phyloP scores from a whole-genome alignment of 2,113 vertebrate species.

The Calyptommatus sinebrachiatus region DNA sequence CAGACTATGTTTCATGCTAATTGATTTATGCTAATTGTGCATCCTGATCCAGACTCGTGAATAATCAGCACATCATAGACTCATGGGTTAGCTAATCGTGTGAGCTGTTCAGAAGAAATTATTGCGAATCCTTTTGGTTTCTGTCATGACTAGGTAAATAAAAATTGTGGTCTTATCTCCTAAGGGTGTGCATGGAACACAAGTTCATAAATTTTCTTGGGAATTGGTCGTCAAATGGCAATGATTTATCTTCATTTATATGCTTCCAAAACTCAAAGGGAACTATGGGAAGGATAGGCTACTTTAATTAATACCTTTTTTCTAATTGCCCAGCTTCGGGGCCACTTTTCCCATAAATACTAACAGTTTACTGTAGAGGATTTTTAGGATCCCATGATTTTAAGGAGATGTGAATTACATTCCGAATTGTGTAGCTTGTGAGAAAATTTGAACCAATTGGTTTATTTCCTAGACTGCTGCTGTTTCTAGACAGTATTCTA shows the following conservation, averaged over 20 bases:
- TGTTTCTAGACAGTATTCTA: too few species aligned
- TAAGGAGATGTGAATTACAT: not conserved
- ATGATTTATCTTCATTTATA: not conserved
- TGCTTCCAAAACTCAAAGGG: not conserved
- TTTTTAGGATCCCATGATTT: not conserved
- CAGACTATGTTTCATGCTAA: not conserved
- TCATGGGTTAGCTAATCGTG: not conserved
- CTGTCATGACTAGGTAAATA: not conserved
- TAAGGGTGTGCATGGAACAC: too few species aligned
- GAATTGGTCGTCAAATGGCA: not conserved
- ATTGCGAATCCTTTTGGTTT: not conserved
- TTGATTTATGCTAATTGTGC: not conserved
- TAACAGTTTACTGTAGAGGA: not conserved
- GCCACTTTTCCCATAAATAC: not conserved
- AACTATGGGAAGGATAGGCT: not conserved
- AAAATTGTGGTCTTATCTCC: not conserved
- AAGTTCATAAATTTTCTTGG: not conserved
- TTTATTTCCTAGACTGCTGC: too few species aligned
- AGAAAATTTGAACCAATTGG: not conserved
- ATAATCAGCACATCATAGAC: not conserved
- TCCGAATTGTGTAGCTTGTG: not conserved
- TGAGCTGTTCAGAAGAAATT: not conserved
- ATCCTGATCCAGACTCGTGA: not conserved
- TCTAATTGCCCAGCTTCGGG: not conserved
- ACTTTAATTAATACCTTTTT: not conserved